phyloP scores from a whole-genome alignment of 2,888 invertebrate species.

The Andrena hattorfiana region DNA sequence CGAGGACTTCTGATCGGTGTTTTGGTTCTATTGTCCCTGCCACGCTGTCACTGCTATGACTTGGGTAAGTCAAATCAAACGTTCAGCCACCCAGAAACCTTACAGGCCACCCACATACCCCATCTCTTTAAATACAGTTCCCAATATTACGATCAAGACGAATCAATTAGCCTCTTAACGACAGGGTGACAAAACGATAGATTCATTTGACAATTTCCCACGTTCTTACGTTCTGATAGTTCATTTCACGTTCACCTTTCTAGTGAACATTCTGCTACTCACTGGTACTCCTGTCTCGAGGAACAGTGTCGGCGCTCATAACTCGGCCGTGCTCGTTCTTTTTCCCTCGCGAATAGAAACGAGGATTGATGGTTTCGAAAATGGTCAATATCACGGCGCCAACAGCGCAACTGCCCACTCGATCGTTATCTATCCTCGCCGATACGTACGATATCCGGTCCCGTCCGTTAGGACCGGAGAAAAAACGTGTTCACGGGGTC shows the following conservation, averaged over 20 bases:
- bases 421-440: slow-evolving; percentile 10
- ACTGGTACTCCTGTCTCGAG: not conserved
- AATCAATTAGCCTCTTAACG: no score
- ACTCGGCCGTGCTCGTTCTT: not conserved
- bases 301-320: not conserved
- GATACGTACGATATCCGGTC: not conserved
- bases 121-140: not conserved
- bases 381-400: slow-evolving; percentile 8
- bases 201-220: no score
- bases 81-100: not conserved
- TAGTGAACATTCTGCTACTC: no score
- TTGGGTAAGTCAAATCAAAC: slow-evolving; percentile 75
- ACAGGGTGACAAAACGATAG: no score
- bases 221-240: no score
- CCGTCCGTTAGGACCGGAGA: not conserved
- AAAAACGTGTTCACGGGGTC: slow-evolving; percentile 17
- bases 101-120: not conserved
- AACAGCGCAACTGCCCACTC: slow-evolving; percentile 21
- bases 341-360: slow-evolving; percentile 1
- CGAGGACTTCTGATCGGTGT: slow-evolving; percentile 76
- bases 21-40: slow-evolving; percentile 75
- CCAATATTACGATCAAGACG: no score
- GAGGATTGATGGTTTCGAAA: slow-evolving; percentile 13
- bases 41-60: slow-evolving; percentile 76
- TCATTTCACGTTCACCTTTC: no score